Conservation (phyloP, 2,113 vertebrate genomes). For the Pantherophis guttatus region DNA sequence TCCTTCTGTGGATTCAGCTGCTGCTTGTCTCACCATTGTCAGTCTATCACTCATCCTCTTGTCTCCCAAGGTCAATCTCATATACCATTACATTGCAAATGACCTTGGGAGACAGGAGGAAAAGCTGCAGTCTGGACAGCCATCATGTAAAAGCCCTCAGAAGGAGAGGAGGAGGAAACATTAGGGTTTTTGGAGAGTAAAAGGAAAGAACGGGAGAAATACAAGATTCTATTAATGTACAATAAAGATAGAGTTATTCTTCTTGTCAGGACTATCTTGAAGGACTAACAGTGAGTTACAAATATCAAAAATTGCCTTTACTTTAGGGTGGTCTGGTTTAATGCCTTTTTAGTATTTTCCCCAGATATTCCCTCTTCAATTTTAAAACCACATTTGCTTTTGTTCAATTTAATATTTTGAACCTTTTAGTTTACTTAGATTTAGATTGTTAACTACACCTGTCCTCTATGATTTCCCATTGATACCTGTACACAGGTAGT, state of each 20-base stretch:
- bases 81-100: neutral
- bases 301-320: neutral
- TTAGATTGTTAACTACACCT: neutral
- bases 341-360: neutral
- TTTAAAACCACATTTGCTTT: neutral
- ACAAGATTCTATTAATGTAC: neutral
- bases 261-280: neutral
- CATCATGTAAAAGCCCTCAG: neutral
- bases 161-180: neutral
- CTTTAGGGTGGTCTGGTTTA: neutral
- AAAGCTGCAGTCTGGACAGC: neutral
- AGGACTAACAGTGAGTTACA: neutral
- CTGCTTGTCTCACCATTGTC: neutral
- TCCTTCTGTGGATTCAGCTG: neutral
- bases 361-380: neutral
- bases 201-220: neutral
- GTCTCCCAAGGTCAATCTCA: neutral
- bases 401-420: neutral
- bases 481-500: neutral
- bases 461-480: neutral
- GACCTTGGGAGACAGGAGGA: neutral
- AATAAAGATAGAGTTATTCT: neutral
- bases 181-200: neutral
- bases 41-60: neutral
- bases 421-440: neutral